Conservation (phyloP, 2,113 vertebrate genomes). For the Aplodontia rufa region DNA sequence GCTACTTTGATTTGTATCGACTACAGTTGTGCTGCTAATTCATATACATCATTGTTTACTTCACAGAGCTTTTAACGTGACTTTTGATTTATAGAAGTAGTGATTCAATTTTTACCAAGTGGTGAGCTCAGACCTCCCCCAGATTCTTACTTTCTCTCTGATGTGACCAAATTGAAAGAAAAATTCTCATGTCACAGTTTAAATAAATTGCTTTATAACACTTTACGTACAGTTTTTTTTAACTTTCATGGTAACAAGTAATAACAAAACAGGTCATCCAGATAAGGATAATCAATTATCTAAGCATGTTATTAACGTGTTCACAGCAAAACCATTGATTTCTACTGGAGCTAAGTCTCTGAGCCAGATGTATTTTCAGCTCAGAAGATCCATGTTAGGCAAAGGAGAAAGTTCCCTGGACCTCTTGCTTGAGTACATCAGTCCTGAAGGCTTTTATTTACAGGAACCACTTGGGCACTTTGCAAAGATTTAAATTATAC, state of each 20-base stretch:
- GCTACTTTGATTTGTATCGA: constrained; percentile 86
- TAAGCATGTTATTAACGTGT: constrained; percentile 68
- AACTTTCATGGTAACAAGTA: constrained; percentile 62
- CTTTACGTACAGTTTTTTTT: background rate
- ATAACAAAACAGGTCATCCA: constrained; percentile 67
- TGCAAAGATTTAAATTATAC: constrained; percentile 35
- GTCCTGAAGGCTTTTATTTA: background rate
- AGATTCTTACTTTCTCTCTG: constrained; percentile 61
- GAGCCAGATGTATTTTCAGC: constrained; percentile 19
- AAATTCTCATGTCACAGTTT: constrained; percentile 57
- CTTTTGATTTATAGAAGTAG: constrained; percentile 84
- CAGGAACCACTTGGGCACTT: constrained; percentile 44
- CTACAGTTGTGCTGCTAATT: constrained; percentile 80
- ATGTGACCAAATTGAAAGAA: constrained; percentile 66
- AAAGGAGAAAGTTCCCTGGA: background rate
- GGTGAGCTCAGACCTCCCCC: constrained; percentile 52
- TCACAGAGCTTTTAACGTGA: constrained; percentile 82
- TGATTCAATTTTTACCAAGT: constrained; percentile 76
- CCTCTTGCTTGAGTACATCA: background rate
- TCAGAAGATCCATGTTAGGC: background rate
- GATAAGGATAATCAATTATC: constrained; percentile 77
- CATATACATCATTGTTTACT: constrained; percentile 85
- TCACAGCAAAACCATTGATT: constrained; percentile 65
- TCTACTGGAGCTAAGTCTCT: background rate
- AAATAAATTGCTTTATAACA: constrained; percentile 67